Evolutionary conservation across 2,113 vertebrate genomes (phyloP), one percentile per base, ranked within the genome.

Genomic region (Ginglymostoma cirratum): DNA sequence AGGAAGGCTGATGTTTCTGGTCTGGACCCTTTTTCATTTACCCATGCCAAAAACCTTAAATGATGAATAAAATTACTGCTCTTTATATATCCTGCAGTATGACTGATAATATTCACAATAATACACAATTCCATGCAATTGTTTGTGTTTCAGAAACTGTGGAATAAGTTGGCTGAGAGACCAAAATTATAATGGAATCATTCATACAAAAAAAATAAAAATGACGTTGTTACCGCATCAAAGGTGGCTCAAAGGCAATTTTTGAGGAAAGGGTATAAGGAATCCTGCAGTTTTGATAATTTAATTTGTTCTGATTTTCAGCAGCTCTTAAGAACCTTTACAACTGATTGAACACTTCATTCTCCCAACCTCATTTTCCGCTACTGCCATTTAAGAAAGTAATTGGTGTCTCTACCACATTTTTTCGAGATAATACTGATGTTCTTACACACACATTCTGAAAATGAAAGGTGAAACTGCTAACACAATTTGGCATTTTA

Each of bases 271-370:
- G n/a, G 65, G 15, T 87, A n/a, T 65, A n/a, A n/a, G 55, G 89
- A 92, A 92, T 65, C 15, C 55, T 65, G 34, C 15, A 38, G 89
- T 65, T 92, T 92, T 61, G 61, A 90, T 55, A 90, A 66, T 65
- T 92, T n/a, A 92, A 92, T 92, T 66, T 92, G 52, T 89, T 55
- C 48, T 15, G 27, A 89, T 89, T 52, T 87, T 89, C 86, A 89
- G 86, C 86, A 1, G 14, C 30, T 89, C 48, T 61, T 89, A 61
- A 61, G 86, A 89, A 87, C 85, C 27, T 89, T 89, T 89, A 89
- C 86, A 34, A 66, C 12, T 48, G 69, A 70, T 95, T 34, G 65
- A 95, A 95, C 38, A 70, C 67, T 70, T 95, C 21, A 95, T 94
- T 94, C 93, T 45, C 24, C 67, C 42, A 95, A 72, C 21, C 42